phyloP scores from a whole-genome alignment of 2,113 vertebrate genomes.

The Microcebus murinus region DNA sequence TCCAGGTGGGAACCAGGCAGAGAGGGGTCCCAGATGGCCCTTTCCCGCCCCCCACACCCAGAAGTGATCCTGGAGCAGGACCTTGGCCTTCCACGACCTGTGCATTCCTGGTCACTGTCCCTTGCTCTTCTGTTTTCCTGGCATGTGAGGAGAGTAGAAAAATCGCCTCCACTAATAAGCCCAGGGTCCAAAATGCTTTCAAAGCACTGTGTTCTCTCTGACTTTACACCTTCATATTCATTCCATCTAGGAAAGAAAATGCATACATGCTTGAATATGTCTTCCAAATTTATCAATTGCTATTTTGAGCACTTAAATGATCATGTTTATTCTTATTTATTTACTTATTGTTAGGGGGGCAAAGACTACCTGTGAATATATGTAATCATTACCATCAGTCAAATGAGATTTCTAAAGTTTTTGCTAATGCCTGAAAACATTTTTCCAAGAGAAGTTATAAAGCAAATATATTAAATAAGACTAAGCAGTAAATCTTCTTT shows the following conservation, averaged over 20 bases:
- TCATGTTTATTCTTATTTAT: background rate
- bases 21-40: background rate
- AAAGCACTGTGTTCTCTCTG: background rate
- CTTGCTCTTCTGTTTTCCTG: background rate
- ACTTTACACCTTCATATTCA: background rate
- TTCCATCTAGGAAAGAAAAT: background rate
- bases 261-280: background rate
- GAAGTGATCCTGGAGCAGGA: background rate
- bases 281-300: background rate
- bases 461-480: constrained; percentile 35
- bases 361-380: background rate
- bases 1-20: background rate
- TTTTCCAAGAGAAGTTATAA: constrained; percentile 14
- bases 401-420: background rate
- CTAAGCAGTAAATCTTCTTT: background rate
- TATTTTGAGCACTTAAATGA: background rate
- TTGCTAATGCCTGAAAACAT: constrained; percentile 28
- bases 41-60: too few species aligned
- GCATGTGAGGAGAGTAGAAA: background rate
- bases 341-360: too few species aligned
- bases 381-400: background rate
- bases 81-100: background rate
- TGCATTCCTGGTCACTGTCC: background rate
- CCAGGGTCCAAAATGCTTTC: background rate
- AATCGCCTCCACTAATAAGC: background rate